Evolutionary conservation across 35 echinoderm and acorn worm genomes (phyloP), one percentile per base, ranked within the genome.

Genomic region (Stichopus chloronotus): DNA sequence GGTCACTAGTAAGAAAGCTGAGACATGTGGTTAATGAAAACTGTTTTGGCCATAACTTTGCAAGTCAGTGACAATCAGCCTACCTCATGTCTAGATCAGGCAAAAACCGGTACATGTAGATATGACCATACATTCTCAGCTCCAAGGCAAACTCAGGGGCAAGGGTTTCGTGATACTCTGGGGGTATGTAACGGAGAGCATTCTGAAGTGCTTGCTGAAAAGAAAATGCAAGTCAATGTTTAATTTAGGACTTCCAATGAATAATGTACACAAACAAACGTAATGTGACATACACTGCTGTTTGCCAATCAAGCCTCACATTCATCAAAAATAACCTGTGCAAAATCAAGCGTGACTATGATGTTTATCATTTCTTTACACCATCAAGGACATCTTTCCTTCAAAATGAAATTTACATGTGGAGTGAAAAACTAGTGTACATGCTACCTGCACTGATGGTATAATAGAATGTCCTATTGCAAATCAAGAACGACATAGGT

Each of bases 121-220:
- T 96, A 86, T 99, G 97, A 6, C 97, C 97, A 90, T 96, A 96
- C 82, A 95, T 87, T 68, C 93, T 59, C 60, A 99, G 69, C 74
- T 99, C 95, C 57, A 93, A n/a, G 14, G 95, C 95, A 96, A 99
- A 99, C 90, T 99, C 97, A 58, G 97, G 95, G 52, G 97, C 97
- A 68, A 99, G 77, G 2, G 76, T 86, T 30, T 96, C 95, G 94
- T 99, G 97, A 22, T 94, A 83, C 59, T 91, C 88, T 19, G 95
- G 55, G 52, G 97, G 97, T 78, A 99, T 96, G 69, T 99, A 99
- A 5, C 97, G 93, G 19, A 99, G 90, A 43, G 97, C 93, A 95
- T 99, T 99, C 78, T 95, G 94, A 81, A 96, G 83, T 53, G 97
- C 95, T 55, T 87, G 94, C 97, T 96, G 77, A 52, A 57, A 55